Evolutionary conservation across 2,888 invertebrate genomes (phyloP).

Genomic region (Augochlorella aurata): DNA sequence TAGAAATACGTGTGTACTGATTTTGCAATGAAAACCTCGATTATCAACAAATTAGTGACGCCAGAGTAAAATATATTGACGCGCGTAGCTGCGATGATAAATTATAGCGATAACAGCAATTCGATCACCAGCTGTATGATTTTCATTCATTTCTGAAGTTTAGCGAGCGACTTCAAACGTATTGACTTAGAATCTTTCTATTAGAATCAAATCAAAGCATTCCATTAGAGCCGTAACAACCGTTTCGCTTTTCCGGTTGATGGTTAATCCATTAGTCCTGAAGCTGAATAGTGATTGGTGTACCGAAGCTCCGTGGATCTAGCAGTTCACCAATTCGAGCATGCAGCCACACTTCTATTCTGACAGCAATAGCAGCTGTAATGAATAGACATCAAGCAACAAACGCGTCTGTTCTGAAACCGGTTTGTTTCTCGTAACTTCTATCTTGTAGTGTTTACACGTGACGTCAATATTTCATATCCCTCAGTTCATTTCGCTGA

Average conservation of each 20-base stretch:
- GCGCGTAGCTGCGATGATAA: background rate
- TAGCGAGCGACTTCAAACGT: background rate
- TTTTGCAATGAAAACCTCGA: too few species aligned
- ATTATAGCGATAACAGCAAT: background rate
- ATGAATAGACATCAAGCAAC: background rate
- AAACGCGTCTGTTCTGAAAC: background rate
- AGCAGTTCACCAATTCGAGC: background rate
- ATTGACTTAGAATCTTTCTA: background rate
- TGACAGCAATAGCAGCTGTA: background rate
- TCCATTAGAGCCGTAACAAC: background rate
- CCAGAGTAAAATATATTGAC: background rate
- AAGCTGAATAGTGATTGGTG: background rate
- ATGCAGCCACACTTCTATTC: background rate
- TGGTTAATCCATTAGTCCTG: conserved; percentile 28
- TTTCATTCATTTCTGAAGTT: background rate
- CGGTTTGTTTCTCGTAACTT: background rate
- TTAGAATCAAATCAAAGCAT: background rate
- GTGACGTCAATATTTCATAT: background rate
- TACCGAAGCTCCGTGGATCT: background rate
- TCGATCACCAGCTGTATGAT: background rate
- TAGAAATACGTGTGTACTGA: background rate
- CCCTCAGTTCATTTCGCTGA: background rate
- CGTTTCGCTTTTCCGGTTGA: background rate
- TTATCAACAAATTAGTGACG: background rate
- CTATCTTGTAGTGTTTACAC: background rate